Base-by-base conservation (phyloP, 1,140 invertebrate genomes). In the Aradophagus sp. region DNA sequence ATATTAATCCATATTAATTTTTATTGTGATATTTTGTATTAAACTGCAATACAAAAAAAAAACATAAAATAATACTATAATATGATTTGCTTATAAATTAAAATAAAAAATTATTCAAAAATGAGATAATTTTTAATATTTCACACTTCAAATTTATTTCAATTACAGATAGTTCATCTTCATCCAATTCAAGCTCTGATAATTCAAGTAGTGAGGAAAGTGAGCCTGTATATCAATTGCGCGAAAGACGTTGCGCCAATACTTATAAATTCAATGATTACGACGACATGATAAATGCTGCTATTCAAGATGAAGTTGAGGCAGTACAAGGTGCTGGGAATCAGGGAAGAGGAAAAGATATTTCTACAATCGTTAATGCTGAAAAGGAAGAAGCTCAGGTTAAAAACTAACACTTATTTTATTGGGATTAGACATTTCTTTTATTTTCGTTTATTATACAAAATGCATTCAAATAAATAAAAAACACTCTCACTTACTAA, bases 231-330 rank as follows among this genome's bases (percentile, higher is more conserved):
- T 95, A 95, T 84, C 90, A 94, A 69, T 83, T 95, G 65, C 87
- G 93, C 5, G 91, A 93, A 76, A 87, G 94, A 12, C 85, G 91
- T 8, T 87, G 90, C 36, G 91, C 92, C 13, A 91, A 95, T 34
- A 96, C 91, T 71, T 95, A 97, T 74, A 86, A 87, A 68, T 93
- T 96, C 68, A 95, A 95, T 77, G 95, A 97, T 79, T 98, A 95
- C 83, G 96, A 98, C 82, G 93, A 97, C 11, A 89, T 98, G 73
- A 98, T 98, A 35, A 94, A 95, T 77, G 95, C 93, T 36, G 96
- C 96, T 8, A 93, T 97, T 48, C 91, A 94, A 78, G 91, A 92
- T 52, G 92, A 93, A 76, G 89, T 93, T 62, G 90, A 93, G 26
- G 90, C 89, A 5, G 90, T 91, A 1, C 90, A 90, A 15, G 91